A percentile compares a stretch with the other conserved stretches of the same genome.
phyloP scores from a whole-genome alignment of 1,140 invertebrate genomes.

The Phymorhynchus buccinoides region DNA sequence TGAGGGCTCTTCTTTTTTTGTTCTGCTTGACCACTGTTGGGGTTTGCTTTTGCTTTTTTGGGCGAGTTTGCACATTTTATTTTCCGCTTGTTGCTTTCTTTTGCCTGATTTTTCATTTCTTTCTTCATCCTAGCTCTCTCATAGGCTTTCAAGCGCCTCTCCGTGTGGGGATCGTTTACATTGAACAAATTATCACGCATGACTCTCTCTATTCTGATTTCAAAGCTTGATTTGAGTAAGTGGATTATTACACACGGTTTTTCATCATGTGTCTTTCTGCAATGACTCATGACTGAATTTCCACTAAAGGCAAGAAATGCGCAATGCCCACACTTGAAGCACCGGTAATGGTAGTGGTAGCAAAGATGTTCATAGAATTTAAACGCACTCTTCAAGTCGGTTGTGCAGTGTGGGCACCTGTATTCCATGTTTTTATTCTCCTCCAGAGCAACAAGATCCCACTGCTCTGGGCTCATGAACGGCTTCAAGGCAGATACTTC shows the following conservation, averaged over 20 bases:
- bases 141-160: not conserved
- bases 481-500: not conserved
- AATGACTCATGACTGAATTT: not conserved
- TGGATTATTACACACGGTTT: not conserved
- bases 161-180: not conserved
- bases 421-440: not conserved
- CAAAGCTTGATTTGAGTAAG: not conserved
- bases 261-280: not conserved
- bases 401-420: constrained; percentile 7
- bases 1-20: not conserved
- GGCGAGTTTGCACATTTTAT: not conserved
- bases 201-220: not conserved
- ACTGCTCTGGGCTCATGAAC: not conserved
- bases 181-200: not conserved
- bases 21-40: not conserved
- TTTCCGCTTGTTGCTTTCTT: not conserved
- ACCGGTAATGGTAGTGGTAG: constrained; percentile 10
- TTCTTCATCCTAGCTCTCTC: not conserved
- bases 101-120: not conserved
- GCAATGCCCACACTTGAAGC: constrained; percentile 11
- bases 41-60: not conserved
- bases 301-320: not conserved
- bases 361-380: constrained; percentile 6
- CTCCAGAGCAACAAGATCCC: not conserved
- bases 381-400: not conserved